Base-by-base conservation (phyloP, 2,113 vertebrate genomes). In the Oryzias celebensis region DNA sequence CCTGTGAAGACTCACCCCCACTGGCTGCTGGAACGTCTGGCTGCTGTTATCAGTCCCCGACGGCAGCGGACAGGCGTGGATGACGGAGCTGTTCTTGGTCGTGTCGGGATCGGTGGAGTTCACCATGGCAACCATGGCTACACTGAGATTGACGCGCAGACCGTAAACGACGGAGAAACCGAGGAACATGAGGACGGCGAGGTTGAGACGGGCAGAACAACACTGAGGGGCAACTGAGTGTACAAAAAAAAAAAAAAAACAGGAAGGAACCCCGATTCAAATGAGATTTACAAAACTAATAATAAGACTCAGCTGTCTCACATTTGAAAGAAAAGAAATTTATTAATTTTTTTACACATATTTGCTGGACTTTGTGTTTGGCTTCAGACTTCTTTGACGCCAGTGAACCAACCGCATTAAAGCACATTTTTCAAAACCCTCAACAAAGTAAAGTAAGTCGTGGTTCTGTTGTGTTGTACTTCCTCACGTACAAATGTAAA, bases 111-210 rank as follows among this genome's bases (percentile, higher is more conserved):
- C 65, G 0, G 91, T 93, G 63, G 13, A 22, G 62, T 94, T 95
- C 42, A 93, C 92, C 92, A 95, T 95, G 23, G 92, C 93, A 0
- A 94, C 83, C 74, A 94, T 91, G 66, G 93, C 86, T 0, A 96
- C 93, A 20, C 93, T 96, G 79, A 95, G 84, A 83, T 90, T 93
- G 68, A 95, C 94, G 0, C 94, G 91, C 23, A 95, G 93, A 0
- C 87, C 89, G 12, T 95, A 94, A 52, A 93, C 90, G 47, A 93
- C 73, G 7, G 92, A 62, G 60, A 95, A 93, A 2, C 93, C 93
- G 1, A 94, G 15, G 75, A 94, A 94, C 94, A 94, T 93, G 77
- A 95, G 77, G 68, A 91, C 0, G 57, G 94, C 92, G 77, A 96
- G 89, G 61, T 88, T 91, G 51, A 84, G 88, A 52, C 93, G 92